phyloP scores from a whole-genome alignment of 2,888 invertebrate species.

The Apodemia duryi region DNA sequence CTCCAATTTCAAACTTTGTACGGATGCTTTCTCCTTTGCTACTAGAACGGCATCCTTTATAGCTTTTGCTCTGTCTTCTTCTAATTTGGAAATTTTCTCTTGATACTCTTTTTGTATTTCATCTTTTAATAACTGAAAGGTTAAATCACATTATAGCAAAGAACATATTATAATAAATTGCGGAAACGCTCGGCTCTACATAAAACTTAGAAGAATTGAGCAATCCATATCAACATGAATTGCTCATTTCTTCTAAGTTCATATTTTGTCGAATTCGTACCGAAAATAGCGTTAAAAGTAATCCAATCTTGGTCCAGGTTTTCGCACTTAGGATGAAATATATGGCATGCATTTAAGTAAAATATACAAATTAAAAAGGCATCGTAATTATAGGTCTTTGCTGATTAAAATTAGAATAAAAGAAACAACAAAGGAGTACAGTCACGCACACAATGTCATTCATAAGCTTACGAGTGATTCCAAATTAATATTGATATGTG shows the following conservation, averaged over 20 bases:
- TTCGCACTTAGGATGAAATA: no score
- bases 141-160: neutral
- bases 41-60: constrained; percentile 52
- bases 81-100: constrained; percentile 59
- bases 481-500: neutral
- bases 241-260: no score
- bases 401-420: no score
- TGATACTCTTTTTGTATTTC: constrained; percentile 65
- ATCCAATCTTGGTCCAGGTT: no score
- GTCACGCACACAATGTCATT: neutral
- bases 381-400: neutral
- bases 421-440: constrained; percentile 11
- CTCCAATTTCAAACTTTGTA: constrained; percentile 59
- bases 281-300: no score
- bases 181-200: no score
- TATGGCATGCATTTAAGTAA: no score
- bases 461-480: no score
- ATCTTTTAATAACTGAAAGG: constrained; percentile 54
- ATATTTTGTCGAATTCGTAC: no score
- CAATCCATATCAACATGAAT: no score
- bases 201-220: no score
- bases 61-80: constrained; percentile 57
- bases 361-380: neutral
- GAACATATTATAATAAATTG: no score
- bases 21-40: constrained; percentile 59